Base-by-base conservation (phyloP, 2,797 vertebrate species). In the Acipenser transmontanus region DNA sequence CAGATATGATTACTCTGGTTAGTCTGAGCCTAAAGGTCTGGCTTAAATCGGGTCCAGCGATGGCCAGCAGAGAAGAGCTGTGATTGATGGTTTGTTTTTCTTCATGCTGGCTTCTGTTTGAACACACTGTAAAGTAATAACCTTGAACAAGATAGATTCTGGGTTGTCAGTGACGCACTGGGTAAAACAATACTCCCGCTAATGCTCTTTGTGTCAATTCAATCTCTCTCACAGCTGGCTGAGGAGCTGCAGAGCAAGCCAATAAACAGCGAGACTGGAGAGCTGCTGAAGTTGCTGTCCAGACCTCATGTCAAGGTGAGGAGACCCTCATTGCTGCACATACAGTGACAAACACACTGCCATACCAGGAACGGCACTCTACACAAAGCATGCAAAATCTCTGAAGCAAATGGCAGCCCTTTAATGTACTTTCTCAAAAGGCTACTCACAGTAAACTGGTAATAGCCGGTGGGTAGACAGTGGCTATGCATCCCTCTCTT, bases 251-350 rank as follows among this genome's bases (percentile, higher is more conserved):
- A 94, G 81, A 88, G 71, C 73, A 93, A 91, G 72, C 81, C 89
- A 0, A 70, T 81, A 66, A 93, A 76, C 80, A 87, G 56, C 59
- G 96, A 98, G 80, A 87, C 92, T 76, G 88, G 85, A 83, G 96
- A 98, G 69, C 88, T 99, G 75, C 70, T 95, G 76, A 92, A 85
- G 74, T 87, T 99, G 8, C 91, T 94, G 77, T 87, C 87, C 71
- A 93, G 93, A 76, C 93, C 94, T 70, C 92, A 92, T 7, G 74
- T 98, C 64, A 92, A 96, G 95, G 96, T 98, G 80, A 93, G 91
- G 72, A 82, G 50, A 67, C 56, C 73, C 17, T 34, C 10, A 34
- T 34, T 74, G 70, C 60, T 60, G 8, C 71, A 50, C 70, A 62
- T 68, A 70, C 70, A 47, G n/a, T 66, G 17, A 56, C 67, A 48